These are phyloP conservation scores for Deilephila porcellus DNA, from an alignment of 2,888 invertebrate genomes.

Conservation along the genomic window DNA sequence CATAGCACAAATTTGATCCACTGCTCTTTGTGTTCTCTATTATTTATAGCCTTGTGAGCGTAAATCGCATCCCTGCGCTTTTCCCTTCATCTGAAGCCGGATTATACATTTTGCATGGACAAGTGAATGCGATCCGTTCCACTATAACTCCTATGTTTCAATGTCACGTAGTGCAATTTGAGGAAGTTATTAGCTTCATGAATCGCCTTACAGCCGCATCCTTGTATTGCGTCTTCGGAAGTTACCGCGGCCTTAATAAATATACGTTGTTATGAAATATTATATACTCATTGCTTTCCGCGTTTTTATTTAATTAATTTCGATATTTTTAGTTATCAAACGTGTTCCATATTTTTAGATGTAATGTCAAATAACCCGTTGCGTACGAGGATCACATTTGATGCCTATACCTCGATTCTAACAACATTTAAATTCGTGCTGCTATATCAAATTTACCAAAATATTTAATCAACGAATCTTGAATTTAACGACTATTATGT, in stretches of 20 bases:
- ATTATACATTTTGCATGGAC: slow-evolving; percentile 64
- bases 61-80: slow-evolving; percentile 61
- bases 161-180: slow-evolving; percentile 32
- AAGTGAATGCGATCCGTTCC: slow-evolving; percentile 50
- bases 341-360: neutral
- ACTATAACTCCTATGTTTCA: slow-evolving; percentile 40
- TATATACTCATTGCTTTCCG: slow-evolving; percentile 29
- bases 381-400: too few relatives aligned
- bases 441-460: neutral
- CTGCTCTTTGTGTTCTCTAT: slow-evolving; percentile 77
- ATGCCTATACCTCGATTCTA: too few relatives aligned
- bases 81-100: slow-evolving; percentile 57
- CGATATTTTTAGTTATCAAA: neutral
- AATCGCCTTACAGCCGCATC: slow-evolving; percentile 31
- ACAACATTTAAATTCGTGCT: neutral
- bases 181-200: slow-evolving; percentile 33
- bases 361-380: neutral
- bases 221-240: slow-evolving; percentile 36
- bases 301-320: slow-evolving; percentile 13
- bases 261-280: slow-evolving; percentile 31
- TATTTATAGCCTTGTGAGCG: slow-evolving; percentile 71
- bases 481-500: neutral
- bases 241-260: slow-evolving; percentile 32
- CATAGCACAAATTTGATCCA: slow-evolving; percentile 75
- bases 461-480: neutral